Percentiles rank a stretch among this genome's conserved stretches.
Conservation (phyloP, 2,113 vertebrate species). For the Campylorhamphus procurvoides region DNA sequence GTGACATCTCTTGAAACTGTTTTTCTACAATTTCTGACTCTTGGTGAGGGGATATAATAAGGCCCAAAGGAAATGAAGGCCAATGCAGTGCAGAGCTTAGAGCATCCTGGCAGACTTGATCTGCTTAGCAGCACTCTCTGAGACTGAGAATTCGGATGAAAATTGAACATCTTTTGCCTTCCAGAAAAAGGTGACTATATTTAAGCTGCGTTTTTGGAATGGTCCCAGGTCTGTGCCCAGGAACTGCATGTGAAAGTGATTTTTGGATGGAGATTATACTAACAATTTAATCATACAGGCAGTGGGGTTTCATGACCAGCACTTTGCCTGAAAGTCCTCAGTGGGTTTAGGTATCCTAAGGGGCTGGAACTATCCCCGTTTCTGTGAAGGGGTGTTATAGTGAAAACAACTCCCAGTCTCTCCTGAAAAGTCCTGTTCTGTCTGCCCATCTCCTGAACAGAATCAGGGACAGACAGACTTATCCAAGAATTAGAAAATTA, state of each 20-base stretch:
- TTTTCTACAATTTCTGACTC: not conserved
- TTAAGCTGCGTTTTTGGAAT: not conserved
- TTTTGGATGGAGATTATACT: not conserved
- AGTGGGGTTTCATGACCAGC: not conserved
- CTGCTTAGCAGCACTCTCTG: not conserved
- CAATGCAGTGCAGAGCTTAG: not conserved
- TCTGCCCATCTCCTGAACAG: not conserved
- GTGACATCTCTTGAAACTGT: not conserved
- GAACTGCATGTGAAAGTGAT: not conserved
- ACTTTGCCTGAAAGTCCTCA: not conserved
- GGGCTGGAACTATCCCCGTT: not conserved
- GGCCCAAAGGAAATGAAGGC: not conserved
- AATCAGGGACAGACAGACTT: not conserved
- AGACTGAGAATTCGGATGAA: not conserved
- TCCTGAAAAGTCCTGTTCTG: not conserved
- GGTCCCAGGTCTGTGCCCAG: not conserved
- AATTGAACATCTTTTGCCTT: not conserved
- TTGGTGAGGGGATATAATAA: not conserved
- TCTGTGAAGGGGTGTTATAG: not conserved
- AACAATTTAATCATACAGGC: not conserved
- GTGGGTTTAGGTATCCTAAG: not conserved
- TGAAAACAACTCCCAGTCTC: not conserved
- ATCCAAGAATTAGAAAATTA: not conserved
- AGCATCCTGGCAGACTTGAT: not conserved
- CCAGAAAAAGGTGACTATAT: not conserved